A percentile compares a stretch with the other conserved stretches of the same genome.
These are phyloP conservation scores for Tanytarsus gracilentus DNA, from an alignment of 2,888 invertebrate genomes.

Conservation along the genomic window DNA sequence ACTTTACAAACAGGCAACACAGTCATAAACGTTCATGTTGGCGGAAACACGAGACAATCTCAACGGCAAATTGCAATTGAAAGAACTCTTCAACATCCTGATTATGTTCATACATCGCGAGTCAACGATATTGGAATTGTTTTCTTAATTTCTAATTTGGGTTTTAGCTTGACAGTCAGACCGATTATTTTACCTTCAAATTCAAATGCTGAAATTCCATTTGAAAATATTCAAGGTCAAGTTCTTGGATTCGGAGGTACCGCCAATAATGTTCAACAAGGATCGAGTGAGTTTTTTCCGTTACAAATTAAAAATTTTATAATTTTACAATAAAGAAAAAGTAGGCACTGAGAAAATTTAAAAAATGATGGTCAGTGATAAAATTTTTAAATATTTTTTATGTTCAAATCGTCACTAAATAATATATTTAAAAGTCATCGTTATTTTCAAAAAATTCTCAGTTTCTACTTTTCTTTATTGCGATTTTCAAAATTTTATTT, in stretches of 20 bases:
- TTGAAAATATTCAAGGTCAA: slow-evolving; percentile 13
- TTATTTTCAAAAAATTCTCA: too few relatives aligned
- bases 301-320: not conserved
- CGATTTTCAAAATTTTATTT: too few relatives aligned
- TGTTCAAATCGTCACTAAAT: too few relatives aligned
- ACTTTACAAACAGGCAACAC: not conserved
- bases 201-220: not conserved
- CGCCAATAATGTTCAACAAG: not conserved
- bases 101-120: not conserved
- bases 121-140: slow-evolving; percentile 18
- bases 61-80: not conserved
- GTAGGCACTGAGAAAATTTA: too few relatives aligned
- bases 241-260: slow-evolving; percentile 18
- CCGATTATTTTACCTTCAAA: slow-evolving; percentile 11
- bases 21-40: not conserved
- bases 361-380: too few relatives aligned
- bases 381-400: too few relatives aligned
- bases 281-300: not conserved
- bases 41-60: not conserved
- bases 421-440: too few relatives aligned
- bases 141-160: not conserved
- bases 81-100: not conserved
- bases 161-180: not conserved
- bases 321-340: too few relatives aligned
- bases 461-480: too few relatives aligned